A percentile compares a stretch with the other conserved stretches of the same genome.
phyloP scores from a whole-genome alignment of 2,113 vertebrate species.

The Tupaia tana region DNA sequence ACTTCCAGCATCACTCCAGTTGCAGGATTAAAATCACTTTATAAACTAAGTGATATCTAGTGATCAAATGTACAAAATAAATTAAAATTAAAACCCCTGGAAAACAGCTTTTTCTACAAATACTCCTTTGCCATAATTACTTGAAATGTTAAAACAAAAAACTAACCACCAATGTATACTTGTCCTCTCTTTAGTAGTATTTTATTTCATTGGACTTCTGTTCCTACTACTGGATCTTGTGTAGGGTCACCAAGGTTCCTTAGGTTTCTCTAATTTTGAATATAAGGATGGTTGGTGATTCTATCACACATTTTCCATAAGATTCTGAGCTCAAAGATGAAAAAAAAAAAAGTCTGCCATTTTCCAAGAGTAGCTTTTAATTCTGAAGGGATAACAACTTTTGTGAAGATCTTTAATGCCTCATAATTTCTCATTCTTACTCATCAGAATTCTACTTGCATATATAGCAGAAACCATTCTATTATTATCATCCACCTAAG shows the following conservation, averaged over 20 bases:
- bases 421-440: not conserved
- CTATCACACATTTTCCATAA: not conserved
- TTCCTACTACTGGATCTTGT: not conserved
- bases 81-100: no score
- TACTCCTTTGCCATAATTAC: not conserved
- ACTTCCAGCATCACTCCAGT: not conserved
- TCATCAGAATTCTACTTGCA: not conserved
- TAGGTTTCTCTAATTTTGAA: not conserved
- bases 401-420: not conserved
- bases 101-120: not conserved
- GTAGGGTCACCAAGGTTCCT: rapidly evolving
- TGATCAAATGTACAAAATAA: no score
- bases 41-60: no score
- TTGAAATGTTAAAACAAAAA: not conserved
- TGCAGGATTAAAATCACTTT: not conserved
- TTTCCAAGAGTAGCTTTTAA: not conserved
- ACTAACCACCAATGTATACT: not conserved
- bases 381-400: not conserved
- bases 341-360: not conserved
- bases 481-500: not conserved
- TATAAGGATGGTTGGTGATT: not conserved
- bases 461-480: not conserved
- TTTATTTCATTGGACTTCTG: not conserved
- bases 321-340: not conserved
- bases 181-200: not conserved